phyloP scores from a whole-genome alignment of 2,888 invertebrate genomes.

The Agrochola lota region DNA sequence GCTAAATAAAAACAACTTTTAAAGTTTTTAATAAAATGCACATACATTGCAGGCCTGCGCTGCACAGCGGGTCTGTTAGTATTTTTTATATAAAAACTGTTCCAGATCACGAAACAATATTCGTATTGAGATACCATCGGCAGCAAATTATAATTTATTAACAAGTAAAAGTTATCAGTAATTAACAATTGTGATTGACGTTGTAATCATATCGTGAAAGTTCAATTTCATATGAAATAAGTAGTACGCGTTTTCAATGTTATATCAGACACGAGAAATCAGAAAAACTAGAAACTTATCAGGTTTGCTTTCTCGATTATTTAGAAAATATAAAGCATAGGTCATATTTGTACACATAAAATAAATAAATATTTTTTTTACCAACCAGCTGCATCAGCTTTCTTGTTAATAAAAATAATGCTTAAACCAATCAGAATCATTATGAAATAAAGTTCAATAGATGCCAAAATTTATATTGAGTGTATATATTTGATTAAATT shows the following conservation, averaged over 20 bases:
- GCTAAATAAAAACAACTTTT: too few relatives aligned
- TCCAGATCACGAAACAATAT: conserved; percentile 10
- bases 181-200: conserved; percentile 46
- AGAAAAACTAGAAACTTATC: background rate
- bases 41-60: background rate
- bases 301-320: background rate
- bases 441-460: conserved; percentile 2
- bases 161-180: conserved; percentile 29
- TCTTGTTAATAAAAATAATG: background rate
- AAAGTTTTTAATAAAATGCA: background rate
- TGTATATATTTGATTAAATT: conserved; percentile 10
- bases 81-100: background rate
- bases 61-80: background rate
- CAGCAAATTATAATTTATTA: conserved; percentile 20
- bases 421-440: background rate
- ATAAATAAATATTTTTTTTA: background rate
- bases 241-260: conserved; percentile 20
- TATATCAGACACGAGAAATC: conserved; percentile 17
- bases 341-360: background rate
- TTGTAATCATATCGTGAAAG: conserved; percentile 60
- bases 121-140: conserved; percentile 7
- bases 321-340: background rate
- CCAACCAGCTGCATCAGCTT: background rate
- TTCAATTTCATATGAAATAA: conserved; percentile 34
- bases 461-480: background rate